These are phyloP conservation scores for Rostratula benghalensis DNA, from an alignment of 2,113 vertebrate genomes.

Conservation along the genomic window DNA sequence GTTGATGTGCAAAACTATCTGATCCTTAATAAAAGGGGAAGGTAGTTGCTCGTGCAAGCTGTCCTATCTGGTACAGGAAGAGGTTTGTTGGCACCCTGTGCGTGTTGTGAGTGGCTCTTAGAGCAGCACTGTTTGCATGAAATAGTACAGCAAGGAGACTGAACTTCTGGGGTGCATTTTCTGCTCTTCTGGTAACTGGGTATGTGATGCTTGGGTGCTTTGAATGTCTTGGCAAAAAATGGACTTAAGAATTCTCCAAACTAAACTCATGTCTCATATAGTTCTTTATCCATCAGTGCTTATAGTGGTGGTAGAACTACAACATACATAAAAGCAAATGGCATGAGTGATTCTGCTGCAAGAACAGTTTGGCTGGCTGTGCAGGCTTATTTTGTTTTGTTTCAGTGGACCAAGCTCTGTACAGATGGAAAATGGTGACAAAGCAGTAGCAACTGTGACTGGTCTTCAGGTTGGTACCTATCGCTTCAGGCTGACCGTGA, in stretches of 20 bases:
- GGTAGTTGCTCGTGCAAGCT: background rate
- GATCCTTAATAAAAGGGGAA: background rate
- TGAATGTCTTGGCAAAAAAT: background rate
- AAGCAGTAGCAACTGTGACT: constrained; percentile 76
- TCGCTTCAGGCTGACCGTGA: constrained; percentile 83
- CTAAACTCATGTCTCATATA: background rate
- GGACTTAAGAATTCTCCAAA: background rate
- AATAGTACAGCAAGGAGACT: background rate
- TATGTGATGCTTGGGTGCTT: background rate
- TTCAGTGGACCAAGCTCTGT: constrained; percentile 82
- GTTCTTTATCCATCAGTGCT: background rate
- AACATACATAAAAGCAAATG: background rate
- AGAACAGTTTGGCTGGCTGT: background rate
- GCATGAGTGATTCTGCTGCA: background rate
- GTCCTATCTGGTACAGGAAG: rapidly evolving
- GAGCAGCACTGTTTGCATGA: background rate
- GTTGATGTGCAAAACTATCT: background rate
- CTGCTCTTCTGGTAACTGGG: background rate
- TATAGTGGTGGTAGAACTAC: background rate
- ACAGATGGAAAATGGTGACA: constrained; percentile 75
- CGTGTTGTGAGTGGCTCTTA: background rate
- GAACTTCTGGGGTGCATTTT: background rate
- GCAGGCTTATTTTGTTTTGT: background rate
- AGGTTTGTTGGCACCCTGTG: background rate
- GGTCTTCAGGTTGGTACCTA: constrained; percentile 82